Evolutionary conservation across 2,113 vertebrate species (phyloP).

Genomic region (Oenanthe melanoleuca): DNA sequence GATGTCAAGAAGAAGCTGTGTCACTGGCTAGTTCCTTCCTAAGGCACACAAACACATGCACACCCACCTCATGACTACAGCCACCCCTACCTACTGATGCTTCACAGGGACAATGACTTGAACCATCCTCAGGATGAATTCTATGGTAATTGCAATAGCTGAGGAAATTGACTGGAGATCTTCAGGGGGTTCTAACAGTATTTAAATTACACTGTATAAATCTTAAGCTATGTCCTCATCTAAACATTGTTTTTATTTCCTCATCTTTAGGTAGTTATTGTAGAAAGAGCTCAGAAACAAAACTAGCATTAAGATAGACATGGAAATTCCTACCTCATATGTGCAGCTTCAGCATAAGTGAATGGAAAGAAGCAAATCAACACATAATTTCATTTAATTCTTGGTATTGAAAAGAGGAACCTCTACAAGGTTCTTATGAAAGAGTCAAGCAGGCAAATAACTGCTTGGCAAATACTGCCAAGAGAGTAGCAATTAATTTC

Average conservation of each 20-base stretch:
- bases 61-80: not conserved
- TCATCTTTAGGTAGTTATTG: not conserved
- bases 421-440: not conserved
- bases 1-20: not conserved
- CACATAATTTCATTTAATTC: not conserved
- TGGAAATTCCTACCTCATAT: not conserved
- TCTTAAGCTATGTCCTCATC: not conserved
- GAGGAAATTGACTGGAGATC: not conserved
- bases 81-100: not conserved
- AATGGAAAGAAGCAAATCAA: not conserved
- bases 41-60: not conserved
- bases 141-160: not conserved
- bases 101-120: not conserved
- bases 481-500: not conserved
- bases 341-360: not conserved
- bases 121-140: not conserved
- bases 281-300: not conserved
- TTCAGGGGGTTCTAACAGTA: not conserved
- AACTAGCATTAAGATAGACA: not conserved
- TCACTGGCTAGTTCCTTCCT: not conserved
- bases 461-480: not conserved
- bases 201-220: not conserved
- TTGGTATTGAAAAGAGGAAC: not conserved
- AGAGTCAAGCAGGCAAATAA: not conserved
- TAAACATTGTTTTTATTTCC: not conserved